Evolutionary conservation across 2,113 vertebrate species (phyloP).

Genomic region (Xyliphius kryptos): DNA sequence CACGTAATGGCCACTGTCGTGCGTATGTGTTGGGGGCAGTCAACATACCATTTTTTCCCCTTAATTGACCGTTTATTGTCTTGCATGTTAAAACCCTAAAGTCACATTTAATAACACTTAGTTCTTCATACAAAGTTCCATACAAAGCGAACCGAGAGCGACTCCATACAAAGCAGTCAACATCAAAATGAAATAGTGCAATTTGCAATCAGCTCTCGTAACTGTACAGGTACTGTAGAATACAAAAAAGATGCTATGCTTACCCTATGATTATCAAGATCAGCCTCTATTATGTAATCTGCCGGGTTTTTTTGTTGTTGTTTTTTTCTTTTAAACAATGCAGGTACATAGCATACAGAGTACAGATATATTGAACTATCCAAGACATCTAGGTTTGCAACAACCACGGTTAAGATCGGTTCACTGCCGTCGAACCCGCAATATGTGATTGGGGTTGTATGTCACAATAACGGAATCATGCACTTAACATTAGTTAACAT

Average conservation of each 20-base stretch:
- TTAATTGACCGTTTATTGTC: slow-evolving; percentile 37
- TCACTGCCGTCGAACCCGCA: slow-evolving; percentile 16
- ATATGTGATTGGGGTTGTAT: slow-evolving; percentile 29
- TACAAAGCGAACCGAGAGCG: slow-evolving; percentile 30
- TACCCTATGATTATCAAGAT: too few relatives aligned
- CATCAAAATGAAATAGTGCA: slow-evolving; percentile 40
- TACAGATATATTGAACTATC: slow-evolving; percentile 33
- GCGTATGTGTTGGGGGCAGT: too few relatives aligned
- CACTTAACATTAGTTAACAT: slow-evolving; percentile 35
- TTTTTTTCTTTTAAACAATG: slow-evolving; percentile 7
- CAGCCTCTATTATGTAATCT: too few relatives aligned
- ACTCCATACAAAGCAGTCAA: slow-evolving; percentile 33
- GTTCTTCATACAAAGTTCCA: slow-evolving; percentile 35
- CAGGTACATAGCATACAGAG: too few relatives aligned
- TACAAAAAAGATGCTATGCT: too few relatives aligned
- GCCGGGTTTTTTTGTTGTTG: too few relatives aligned
- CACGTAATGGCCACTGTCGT: too few relatives aligned
- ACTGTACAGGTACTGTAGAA: slow-evolving; percentile 20
- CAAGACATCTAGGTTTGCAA: slow-evolving; percentile 26
- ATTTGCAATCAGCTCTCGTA: slow-evolving; percentile 36
- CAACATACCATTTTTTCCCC: too few relatives aligned
- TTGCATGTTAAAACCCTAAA: slow-evolving; percentile 37
- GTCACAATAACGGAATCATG: slow-evolving; percentile 35
- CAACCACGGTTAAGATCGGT: slow-evolving; percentile 19
- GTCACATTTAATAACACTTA: slow-evolving; percentile 37